Base-by-base conservation (phyloP, 2,797 vertebrate genomes). In the Lacerta agilis region DNA sequence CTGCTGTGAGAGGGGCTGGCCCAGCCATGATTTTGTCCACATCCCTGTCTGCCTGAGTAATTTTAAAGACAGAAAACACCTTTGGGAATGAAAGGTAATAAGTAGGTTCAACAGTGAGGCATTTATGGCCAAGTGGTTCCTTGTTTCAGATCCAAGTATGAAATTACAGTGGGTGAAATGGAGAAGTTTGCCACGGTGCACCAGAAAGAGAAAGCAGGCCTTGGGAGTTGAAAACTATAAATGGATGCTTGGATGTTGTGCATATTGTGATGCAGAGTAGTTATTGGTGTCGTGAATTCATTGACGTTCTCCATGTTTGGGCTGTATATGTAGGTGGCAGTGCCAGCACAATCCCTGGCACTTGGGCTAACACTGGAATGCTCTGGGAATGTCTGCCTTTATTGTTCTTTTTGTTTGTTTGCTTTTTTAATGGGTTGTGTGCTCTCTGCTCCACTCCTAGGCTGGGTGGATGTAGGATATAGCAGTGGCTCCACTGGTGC, bases 51-150 rank as follows among this genome's bases (percentile, higher is more conserved):
- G 29, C 66, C 18, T 67, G 83, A 89, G 17, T 8, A 2, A 90
- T 85, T 91, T 92, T 38, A 66, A 78, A 89, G 83, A 82, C 15
- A 36, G 38, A 86, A 89, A 93, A 36, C 15, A 87, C 81, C 77
- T 82, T 89, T 84, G 87, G n/a, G 25, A 71, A 27, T 38, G 82
- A 85, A 90, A 29, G 33, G 72, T 84, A 27, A 55, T 25, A 85
- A 92, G 82, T 43, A 33, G 9, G 82, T 41, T 75, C 73, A 87
- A 61, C n/a, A 49, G 69, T 33, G 79, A 82, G 66, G 49, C 36
- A 33, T 83, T 58, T 71, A 69, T 83, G 33, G 45, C 89, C 90
- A 84, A 83, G 91, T 73, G 9, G 75, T 87, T 25, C 6, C 87
- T 90, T 86, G 72, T 89, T 92, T 86, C 55, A 87, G 6, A 8